These are phyloP conservation scores for Diarsia rubi DNA, from an alignment of 2,888 invertebrate species.

Conservation along the genomic window DNA sequence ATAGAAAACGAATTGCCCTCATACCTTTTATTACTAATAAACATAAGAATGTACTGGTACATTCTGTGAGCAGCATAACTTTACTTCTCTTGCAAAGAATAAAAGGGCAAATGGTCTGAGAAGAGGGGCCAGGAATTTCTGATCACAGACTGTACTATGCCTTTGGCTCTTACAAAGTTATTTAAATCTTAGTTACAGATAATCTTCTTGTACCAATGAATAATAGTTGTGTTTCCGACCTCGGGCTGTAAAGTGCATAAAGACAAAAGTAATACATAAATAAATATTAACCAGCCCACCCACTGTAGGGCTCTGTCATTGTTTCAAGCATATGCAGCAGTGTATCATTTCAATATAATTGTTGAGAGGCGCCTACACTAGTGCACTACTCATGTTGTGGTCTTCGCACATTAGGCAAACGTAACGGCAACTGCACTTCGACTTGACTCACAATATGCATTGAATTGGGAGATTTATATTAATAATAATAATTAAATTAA, in stretches of 20 bases:
- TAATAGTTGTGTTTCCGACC: constrained; percentile 54
- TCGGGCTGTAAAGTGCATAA: constrained; percentile 69
- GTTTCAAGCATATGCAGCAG: constrained; percentile 79
- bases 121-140: no score
- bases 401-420: not conserved
- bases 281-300: constrained; percentile 82
- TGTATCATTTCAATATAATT: constrained; percentile 85
- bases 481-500: no score
- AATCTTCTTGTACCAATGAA: constrained; percentile 39
- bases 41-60: constrained; percentile 22
- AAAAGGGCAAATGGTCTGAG: no score
- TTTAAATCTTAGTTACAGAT: constrained; percentile 48
- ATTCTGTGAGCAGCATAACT: no score
- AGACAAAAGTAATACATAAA: constrained; percentile 80
- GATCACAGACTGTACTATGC: not conserved
- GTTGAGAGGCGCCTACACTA: constrained; percentile 82
- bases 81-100: no score
- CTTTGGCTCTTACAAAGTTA: constrained; percentile 23
- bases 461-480: not conserved
- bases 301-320: constrained; percentile 84
- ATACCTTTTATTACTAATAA: constrained; percentile 36
- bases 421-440: not conserved
- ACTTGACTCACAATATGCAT: not conserved
- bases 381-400: constrained; percentile 71
- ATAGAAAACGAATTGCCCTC: constrained; percentile 22